Evolutionary conservation across 2,113 vertebrate species (phyloP).

Genomic region (Actinemys pallida): DNA sequence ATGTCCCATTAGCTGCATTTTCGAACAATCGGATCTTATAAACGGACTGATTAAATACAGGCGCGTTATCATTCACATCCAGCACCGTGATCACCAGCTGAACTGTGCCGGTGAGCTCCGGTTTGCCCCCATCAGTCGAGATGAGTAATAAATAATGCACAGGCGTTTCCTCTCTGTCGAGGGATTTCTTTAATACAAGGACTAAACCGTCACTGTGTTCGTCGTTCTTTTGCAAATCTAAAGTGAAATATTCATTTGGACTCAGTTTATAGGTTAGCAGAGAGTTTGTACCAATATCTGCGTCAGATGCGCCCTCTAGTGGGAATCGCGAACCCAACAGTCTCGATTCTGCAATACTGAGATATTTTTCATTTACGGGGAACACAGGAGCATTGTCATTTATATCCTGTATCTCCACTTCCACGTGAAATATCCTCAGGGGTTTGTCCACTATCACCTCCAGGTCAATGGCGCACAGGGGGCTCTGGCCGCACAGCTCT

Average conservation of each 20-base stretch:
- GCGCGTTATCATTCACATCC: conserved; percentile 72
- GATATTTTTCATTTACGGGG: conserved; percentile 62
- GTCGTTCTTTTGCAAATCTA: conserved; percentile 68
- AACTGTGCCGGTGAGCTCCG: conserved; percentile 59
- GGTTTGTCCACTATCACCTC: no score
- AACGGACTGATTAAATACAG: conserved; percentile 52
- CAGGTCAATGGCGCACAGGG: no score
- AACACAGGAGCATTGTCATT: conserved; percentile 35
- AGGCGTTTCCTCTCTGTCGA: conserved; percentile 73
- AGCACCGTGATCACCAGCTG: conserved; percentile 68
- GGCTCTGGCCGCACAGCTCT: no score
- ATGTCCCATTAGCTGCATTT: neutral
- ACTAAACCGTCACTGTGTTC: conserved; percentile 71
- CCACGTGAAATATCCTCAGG: no score
- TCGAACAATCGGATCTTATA: conserved; percentile 62
- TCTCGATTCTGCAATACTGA: conserved; percentile 79
- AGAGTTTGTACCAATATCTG: conserved; percentile 71
- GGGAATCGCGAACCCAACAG: conserved; percentile 71
- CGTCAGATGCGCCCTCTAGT: conserved; percentile 78
- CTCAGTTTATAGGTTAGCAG: conserved; percentile 70
- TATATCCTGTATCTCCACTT: no score
- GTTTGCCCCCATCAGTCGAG: conserved; percentile 78
- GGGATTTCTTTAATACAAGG: conserved; percentile 55
- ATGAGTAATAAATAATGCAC: conserved; percentile 65
- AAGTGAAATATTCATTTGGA: conserved; percentile 74